phyloP scores from a whole-genome alignment of 1,140 invertebrate genomes.

The Rhynchophorus ferrugineus region DNA sequence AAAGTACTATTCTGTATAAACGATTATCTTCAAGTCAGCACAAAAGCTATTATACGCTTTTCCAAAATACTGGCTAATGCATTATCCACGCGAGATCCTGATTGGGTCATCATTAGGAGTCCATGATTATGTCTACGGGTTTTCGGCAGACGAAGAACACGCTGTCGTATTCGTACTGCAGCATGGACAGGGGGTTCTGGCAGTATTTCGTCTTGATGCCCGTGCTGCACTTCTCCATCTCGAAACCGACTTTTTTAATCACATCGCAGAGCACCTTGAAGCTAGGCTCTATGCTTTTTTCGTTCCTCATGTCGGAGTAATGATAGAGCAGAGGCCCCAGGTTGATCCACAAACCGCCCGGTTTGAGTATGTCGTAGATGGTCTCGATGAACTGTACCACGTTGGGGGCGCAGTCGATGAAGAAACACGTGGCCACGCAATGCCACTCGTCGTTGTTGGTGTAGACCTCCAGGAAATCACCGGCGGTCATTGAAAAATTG shows the following conservation, averaged over 20 bases:
- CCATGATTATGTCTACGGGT: too few relatives aligned
- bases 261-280: constrained; percentile 79
- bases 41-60: too few relatives aligned
- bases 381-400: constrained; percentile 91
- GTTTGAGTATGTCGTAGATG: constrained; percentile 86
- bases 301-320: constrained; percentile 74
- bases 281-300: constrained; percentile 90
- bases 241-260: constrained; percentile 80
- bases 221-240: constrained; percentile 64
- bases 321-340: constrained; percentile 93
- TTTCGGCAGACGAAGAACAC: constrained; percentile 85
- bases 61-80: too few relatives aligned
- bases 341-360: constrained; percentile 83
- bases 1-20: too few relatives aligned
- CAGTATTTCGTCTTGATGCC: constrained; percentile 80
- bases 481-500: constrained; percentile 93
- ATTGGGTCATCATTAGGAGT: too few relatives aligned
- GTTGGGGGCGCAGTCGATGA: constrained; percentile 96
- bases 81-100: too few relatives aligned
- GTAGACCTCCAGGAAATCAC: constrained; percentile 80
- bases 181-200: constrained; percentile 90
- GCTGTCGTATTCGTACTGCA: constrained; percentile 81
- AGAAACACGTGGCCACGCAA: constrained; percentile 94
- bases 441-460: constrained; percentile 66
- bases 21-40: too few relatives aligned